Conservation (phyloP, 1,140 invertebrate species). For the Adelges cooleyi region DNA sequence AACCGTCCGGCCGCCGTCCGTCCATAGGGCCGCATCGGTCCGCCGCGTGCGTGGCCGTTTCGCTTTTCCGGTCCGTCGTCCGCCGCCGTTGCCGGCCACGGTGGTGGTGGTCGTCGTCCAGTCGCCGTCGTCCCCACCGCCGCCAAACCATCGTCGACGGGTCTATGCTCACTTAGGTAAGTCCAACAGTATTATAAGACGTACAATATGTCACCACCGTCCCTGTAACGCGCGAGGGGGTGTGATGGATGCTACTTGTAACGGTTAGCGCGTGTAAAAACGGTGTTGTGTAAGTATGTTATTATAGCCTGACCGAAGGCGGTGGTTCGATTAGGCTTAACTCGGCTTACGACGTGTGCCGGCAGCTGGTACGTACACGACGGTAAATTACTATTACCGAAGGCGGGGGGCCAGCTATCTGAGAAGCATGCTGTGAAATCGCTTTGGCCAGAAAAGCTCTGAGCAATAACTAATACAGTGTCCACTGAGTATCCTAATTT, state of each 20-base stretch:
- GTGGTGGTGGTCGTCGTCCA: not conserved
- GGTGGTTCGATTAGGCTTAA: not conserved
- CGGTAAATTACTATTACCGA: not conserved
- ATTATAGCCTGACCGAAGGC: not conserved
- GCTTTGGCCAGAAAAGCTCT: not conserved
- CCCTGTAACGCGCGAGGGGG: too few relatives aligned
- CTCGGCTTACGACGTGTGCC: not conserved
- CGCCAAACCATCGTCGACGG: not conserved
- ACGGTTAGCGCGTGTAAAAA: too few relatives aligned
- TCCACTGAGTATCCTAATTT: not conserved
- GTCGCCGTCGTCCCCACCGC: not conserved
- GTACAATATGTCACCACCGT: too few relatives aligned
- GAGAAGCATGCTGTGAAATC: not conserved
- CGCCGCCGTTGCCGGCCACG: not conserved
- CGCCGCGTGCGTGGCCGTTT: not conserved
- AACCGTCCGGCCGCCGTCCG: not conserved
- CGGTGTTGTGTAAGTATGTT: too few relatives aligned
- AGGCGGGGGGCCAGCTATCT: too few relatives aligned
- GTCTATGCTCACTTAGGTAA: slow-evolving; percentile 15
- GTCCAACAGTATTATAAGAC: too few relatives aligned
- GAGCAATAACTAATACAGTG: not conserved
- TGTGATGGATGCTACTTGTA: too few relatives aligned
- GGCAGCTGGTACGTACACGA: too few relatives aligned
- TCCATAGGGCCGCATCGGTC: not conserved
- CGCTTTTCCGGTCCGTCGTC: not conserved